Base-by-base conservation (phyloP, 2,113 vertebrate genomes). In the Boleophthalmus pectinirostris region DNA sequence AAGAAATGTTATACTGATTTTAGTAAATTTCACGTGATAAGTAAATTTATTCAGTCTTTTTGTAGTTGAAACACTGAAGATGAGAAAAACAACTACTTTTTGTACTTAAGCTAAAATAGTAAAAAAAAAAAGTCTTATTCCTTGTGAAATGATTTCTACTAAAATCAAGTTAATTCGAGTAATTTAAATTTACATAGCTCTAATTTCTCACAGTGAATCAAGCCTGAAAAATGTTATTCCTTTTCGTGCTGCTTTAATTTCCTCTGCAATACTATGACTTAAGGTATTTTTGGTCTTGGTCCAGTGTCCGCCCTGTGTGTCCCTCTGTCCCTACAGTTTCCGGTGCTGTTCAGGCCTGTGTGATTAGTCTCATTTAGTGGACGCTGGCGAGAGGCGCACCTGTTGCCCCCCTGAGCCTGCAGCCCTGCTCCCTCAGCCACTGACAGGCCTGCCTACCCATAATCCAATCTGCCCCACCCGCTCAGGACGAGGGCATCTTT, bases 281-380 rank as follows among this genome's bases (percentile, higher is more conserved):
- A 16, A 5, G 21, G 0, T 25, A 5, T 60, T 60, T 60, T 15
- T 60, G 57, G 24, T 29, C 1, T 29, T 60, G 25, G 24, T 29
- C 25, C 57, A 60, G 2, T 21, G 13, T 15, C 49, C 63, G 60
- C 23, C 46, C 61, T 16, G 6, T 21, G 38, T 45, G 46, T 20
- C 25, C 43, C 64, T 76, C 81, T 35, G 79, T 43, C 71, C 77
- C 78, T 63, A 69, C 60, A 69, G 82, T 88, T 91, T 92, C 91
- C 92, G 90, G 88, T 92, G 91, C 76, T 84, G 68, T 73, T 82
- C 72, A 66, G 85, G 77, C 79, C 74, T 79, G 80, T 80, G 81
- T 80, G 85, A 92, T 93, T 89, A 91, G 86, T 93, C 81, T 90
- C 85, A 92, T 93, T 91, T 91, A 87, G 85, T 82, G 78, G 88